These are phyloP conservation scores for Chrysopilus asiliformis DNA, from an alignment of 2,888 invertebrate species.

Conservation along the genomic window DNA sequence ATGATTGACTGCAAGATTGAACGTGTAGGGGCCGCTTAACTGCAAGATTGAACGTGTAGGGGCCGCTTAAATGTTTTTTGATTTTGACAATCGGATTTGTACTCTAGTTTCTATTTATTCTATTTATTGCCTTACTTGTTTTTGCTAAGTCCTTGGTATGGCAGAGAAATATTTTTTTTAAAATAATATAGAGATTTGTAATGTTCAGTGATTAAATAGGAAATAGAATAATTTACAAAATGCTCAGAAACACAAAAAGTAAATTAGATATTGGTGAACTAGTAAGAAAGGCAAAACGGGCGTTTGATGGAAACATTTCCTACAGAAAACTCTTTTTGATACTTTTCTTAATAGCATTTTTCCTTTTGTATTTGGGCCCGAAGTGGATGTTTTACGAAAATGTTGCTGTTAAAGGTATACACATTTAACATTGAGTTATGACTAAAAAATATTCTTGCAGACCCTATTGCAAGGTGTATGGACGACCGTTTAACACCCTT, in stretches of 20 bases:
- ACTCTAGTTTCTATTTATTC: too few species aligned
- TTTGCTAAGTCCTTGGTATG: too few species aligned
- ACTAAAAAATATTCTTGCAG: slow-evolving; percentile 14
- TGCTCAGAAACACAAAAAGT: slow-evolving; percentile 31
- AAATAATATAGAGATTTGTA: too few species aligned
- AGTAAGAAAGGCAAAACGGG: slow-evolving; percentile 27
- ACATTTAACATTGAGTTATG: neutral
- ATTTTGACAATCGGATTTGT: too few species aligned
- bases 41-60: too few species aligned
- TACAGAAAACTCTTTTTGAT: slow-evolving; percentile 32
- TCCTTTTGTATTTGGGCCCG: slow-evolving; percentile 52
- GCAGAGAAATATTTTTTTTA: too few species aligned
- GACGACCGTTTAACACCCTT: slow-evolving; percentile 49
- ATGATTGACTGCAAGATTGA: too few species aligned
- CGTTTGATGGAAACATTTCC: slow-evolving; percentile 28
- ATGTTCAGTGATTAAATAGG: too few species aligned
- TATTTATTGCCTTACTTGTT: too few species aligned
- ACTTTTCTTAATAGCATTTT: slow-evolving; percentile 41
- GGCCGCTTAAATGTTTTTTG: too few species aligned
- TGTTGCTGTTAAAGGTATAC: slow-evolving; percentile 32
- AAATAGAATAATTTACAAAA: too few species aligned
- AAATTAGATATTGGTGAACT: slow-evolving; percentile 32
- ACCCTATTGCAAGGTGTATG: slow-evolving; percentile 48
- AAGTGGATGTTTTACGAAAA: slow-evolving; percentile 46
- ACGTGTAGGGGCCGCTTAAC: too few species aligned